Evolutionary conservation across 2,113 vertebrate genomes (phyloP).

Genomic region (Picathartes gymnocephalus): DNA sequence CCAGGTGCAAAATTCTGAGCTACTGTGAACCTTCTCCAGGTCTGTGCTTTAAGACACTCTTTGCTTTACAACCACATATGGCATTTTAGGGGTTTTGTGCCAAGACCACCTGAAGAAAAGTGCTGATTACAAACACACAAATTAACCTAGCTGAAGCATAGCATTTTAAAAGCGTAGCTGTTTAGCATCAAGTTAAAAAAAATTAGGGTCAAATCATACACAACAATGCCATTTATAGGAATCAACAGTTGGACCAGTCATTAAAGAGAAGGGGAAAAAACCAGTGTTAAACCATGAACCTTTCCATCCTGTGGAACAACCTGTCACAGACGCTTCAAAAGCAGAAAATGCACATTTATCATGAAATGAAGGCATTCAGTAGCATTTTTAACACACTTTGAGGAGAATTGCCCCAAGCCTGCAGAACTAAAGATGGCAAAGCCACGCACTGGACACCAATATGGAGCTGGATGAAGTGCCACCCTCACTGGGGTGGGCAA

Average conservation of each 20-base stretch:
- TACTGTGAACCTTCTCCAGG: neutral
- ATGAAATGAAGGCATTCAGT: neutral
- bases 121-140: neutral
- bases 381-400: neutral
- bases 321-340: neutral
- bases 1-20: neutral
- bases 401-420: neutral
- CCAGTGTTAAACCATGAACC: neutral
- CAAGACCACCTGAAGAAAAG: neutral
- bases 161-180: neutral
- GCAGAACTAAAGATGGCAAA: neutral
- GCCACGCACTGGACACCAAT: neutral
- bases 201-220: neutral
- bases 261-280: neutral
- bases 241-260: neutral
- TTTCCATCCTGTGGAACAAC: neutral
- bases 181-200: neutral
- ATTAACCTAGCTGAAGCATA: neutral
- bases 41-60: neutral
- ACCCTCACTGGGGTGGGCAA: neutral
- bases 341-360: neutral
- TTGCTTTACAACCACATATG: rapidly evolving
- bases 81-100: neutral
- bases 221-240: neutral
- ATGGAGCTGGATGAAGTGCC: rapidly evolving